These are phyloP conservation scores for Nasonia longicornis DNA, from an alignment of 1,140 invertebrate species.

Conservation along the genomic window DNA sequence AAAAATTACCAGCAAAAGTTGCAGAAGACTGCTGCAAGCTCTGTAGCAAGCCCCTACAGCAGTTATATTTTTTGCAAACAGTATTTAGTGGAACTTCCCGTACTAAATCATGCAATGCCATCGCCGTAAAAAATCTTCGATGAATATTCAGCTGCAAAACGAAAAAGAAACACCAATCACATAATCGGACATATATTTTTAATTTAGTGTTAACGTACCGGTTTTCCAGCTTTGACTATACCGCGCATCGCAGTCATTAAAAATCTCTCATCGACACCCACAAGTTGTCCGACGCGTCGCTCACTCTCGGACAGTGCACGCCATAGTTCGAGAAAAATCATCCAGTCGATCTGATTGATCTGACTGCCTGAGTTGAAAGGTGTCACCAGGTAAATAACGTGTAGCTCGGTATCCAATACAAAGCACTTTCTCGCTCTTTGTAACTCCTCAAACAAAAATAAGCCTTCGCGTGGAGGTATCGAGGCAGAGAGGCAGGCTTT, in stretches of 20 bases:
- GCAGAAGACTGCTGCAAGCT: constrained; percentile 94
- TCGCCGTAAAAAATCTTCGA: constrained; percentile 88
- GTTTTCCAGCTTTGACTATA: constrained; percentile 71
- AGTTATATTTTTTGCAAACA: constrained; percentile 87
- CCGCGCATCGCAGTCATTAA: constrained; percentile 84
- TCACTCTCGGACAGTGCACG: constrained; percentile 83
- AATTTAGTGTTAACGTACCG: constrained; percentile 55
- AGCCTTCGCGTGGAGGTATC: constrained; percentile 90
- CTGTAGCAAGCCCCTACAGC: constrained; percentile 89
- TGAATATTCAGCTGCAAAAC: constrained; percentile 66
- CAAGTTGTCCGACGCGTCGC: constrained; percentile 88
- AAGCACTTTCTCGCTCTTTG: constrained; percentile 90
- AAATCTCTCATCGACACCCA: constrained; percentile 92
- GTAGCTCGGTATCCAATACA: constrained; percentile 94
- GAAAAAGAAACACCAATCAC: constrained; percentile 34
- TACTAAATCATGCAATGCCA: constrained; percentile 93
- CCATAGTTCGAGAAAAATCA: constrained; percentile 87
- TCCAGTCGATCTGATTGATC: constrained; percentile 88
- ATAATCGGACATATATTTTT: neutral
- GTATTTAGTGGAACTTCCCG: constrained; percentile 86
- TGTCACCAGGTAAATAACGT: constrained; percentile 94
- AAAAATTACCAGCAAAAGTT: constrained; percentile 87
- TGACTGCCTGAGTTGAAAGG: constrained; percentile 86
- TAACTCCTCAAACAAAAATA: constrained; percentile 90
- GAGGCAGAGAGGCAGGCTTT: constrained; percentile 93